Base-by-base conservation (phyloP, 2,888 invertebrate genomes). In the Cryptosula pallasiana region DNA sequence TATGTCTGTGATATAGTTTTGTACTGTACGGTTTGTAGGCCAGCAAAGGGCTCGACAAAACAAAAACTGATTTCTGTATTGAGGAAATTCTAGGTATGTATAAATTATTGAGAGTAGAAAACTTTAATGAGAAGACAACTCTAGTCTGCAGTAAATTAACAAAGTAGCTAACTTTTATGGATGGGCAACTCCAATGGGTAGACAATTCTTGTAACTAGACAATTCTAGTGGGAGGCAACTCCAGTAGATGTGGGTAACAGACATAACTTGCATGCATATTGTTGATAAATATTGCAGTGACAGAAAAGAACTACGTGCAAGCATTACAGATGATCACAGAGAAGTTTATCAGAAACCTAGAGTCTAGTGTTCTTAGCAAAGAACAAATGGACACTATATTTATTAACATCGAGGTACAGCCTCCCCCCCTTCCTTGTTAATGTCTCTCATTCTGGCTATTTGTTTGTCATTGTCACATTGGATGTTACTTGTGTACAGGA, bases 231-330 rank as follows among this genome's bases (percentile, higher is more conserved):
- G n/a, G n/a, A n/a, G n/a, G n/a, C n/a, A n/a, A n/a, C n/a, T n/a
- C n/a, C n/a, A n/a, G n/a, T n/a, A n/a, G n/a, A n/a, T n/a, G n/a
- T n/a, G n/a, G n/a, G n/a, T n/a, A n/a, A n/a, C n/a, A n/a, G n/a
- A n/a, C n/a, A n/a, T n/a, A n/a, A n/a, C n/a, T n/a, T n/a, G n/a
- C n/a, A n/a, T n/a, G n/a, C n/a, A n/a, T n/a, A n/a, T n/a, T n/a
- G n/a, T n/a, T n/a, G n/a, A n/a, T n/a, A n/a, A n/a, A n/a, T 45
- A 45, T 25, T 25, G 27, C 97, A 55, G 97, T 97, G 84, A 99
- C 99, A 0, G 99, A 99, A 86, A 91, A 91, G 80, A 98, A 98
- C 86, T 99, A 98, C 83, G 91, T 96, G 70, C 94, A 95, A 81
- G 97, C 96, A 16, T 88, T 99, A 71, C 90, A 89, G 80, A 95